phyloP scores from a whole-genome alignment of 1,140 invertebrate species.

The Drosophila littoralis region DNA sequence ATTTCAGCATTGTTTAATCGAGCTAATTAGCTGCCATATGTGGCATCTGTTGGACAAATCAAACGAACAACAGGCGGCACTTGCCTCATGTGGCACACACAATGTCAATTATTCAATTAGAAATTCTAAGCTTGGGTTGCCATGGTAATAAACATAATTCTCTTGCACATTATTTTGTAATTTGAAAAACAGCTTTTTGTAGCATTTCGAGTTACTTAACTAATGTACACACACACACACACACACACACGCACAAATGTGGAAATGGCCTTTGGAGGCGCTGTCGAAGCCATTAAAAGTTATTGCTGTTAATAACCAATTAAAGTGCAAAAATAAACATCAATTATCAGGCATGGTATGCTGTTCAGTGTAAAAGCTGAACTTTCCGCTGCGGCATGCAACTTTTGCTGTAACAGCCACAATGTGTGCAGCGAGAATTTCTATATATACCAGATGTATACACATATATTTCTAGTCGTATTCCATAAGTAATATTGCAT shows the following conservation, averaged over 20 bases:
- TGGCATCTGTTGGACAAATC: constrained; percentile 11
- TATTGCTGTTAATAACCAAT: constrained; percentile 72
- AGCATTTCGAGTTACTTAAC: constrained; percentile 1
- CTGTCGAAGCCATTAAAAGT: constrained; percentile 68
- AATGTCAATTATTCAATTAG: constrained; percentile 46
- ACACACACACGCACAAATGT: no score
- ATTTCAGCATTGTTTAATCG: constrained; percentile 29
- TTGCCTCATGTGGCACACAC: constrained; percentile 35
- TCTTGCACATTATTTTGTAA: constrained; percentile 41
- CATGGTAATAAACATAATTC: constrained; percentile 37
- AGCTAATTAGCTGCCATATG: constrained; percentile 37
- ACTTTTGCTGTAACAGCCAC: constrained; percentile 34
- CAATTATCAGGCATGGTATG: constrained; percentile 51
- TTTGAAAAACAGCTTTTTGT: constrained; percentile 28
- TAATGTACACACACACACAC: constrained; percentile 26
- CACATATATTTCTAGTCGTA: background rate
- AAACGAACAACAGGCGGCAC: constrained; percentile 14
- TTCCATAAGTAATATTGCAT: constrained; percentile 25
- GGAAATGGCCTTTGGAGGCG: constrained; percentile 1
- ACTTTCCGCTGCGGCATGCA: constrained; percentile 36
- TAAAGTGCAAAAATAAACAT: constrained; percentile 79
- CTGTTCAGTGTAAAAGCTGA: constrained; percentile 16
- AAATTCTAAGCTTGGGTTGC: background rate
- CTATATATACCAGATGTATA: background rate
- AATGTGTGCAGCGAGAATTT: background rate